phyloP scores from a whole-genome alignment of 1,140 invertebrate species.

The Megalonaias nervosa region DNA sequence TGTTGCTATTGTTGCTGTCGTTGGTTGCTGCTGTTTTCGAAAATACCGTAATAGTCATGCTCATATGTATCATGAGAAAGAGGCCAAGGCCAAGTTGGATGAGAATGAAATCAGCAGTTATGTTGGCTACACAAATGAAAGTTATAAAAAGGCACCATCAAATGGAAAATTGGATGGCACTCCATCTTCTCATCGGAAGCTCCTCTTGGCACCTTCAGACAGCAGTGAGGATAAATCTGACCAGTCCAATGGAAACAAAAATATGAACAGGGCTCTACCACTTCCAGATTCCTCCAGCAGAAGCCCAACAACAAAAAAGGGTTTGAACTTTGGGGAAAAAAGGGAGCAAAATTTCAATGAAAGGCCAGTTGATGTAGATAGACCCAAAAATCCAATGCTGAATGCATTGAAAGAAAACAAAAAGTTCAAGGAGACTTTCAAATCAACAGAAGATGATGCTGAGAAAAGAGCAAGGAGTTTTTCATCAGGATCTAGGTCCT shows the following conservation, averaged over 20 bases:
- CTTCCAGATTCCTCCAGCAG: no score
- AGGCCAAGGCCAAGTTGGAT: slow-evolving; percentile 16
- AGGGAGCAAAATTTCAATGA: slow-evolving; percentile 7
- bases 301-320: no score
- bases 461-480: slow-evolving; percentile 43
- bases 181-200: slow-evolving; percentile 35
- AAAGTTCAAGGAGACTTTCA: slow-evolving; percentile 45
- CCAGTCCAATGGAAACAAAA: no score
- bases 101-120: slow-evolving; percentile 25
- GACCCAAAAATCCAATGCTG: slow-evolving; percentile 38
- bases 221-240: slow-evolving; percentile 27
- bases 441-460: slow-evolving; percentile 42
- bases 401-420: slow-evolving; percentile 40
- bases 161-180: slow-evolving; percentile 8
- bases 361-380: slow-evolving; percentile 2
- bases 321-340: no score
- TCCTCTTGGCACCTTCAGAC: slow-evolving; percentile 20
- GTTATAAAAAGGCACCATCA: not conserved
- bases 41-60: slow-evolving; percentile 19
- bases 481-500: slow-evolving; percentile 24
- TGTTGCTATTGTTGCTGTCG: slow-evolving; percentile 36
- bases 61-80: slow-evolving; percentile 7
- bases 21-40: slow-evolving; percentile 42
- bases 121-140: slow-evolving; percentile 37
- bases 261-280: no score